Base-by-base conservation (phyloP, 2,113 vertebrate genomes). In the Phalacrocorax brasilianus region DNA sequence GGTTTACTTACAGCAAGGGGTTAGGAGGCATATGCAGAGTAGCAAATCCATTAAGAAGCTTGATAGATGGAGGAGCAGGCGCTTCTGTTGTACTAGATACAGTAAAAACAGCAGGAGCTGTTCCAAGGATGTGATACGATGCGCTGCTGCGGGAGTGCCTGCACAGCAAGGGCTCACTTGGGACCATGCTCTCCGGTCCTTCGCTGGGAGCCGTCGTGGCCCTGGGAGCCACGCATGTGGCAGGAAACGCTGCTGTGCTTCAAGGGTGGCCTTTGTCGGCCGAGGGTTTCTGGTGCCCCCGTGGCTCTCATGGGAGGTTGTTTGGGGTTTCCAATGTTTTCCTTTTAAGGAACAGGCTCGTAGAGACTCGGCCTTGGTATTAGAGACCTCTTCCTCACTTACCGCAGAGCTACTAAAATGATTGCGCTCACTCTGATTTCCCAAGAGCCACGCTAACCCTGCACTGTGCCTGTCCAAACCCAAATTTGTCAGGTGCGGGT, bases 81-180 rank as follows among this genome's bases (percentile, higher is more conserved):
- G 4, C 65, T 70, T 53, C 23, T 22, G 32, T 53, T 59, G 40
- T 65, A 42, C 32, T 33, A 66, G 86, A 5, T 18, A 35, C 72
- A 63, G 68, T 67, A 74, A 95, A 91, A 91, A 1, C 91, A 92
- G 93, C 89, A 32, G 95, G 91, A 89, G 86, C 93, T 47, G 76
- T 38, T 91, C 35, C 38, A 1, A 13, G 79, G 88, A 68, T 82
- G 75, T 0, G 2, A 32, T 79, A 82, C 0, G 24, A 52, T 8
- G 71, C 1, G 45, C 74, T 75, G 88, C 74, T 38, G 74, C 2
- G 12, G 77, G 74, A 88, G 61, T 6, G 44, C 85, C 74, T 28
- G 76, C 63, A 12, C 79, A 44, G 91, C 32, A 6, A 77, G 83
- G 59, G 68, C 68, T 96, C 2, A 0, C 50, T 56, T 5, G 2